A percentile compares a stretch with the other conserved stretches of the same genome.
Conservation (phyloP, 2,113 vertebrate species). For the Onychorhynchus coronatus region DNA sequence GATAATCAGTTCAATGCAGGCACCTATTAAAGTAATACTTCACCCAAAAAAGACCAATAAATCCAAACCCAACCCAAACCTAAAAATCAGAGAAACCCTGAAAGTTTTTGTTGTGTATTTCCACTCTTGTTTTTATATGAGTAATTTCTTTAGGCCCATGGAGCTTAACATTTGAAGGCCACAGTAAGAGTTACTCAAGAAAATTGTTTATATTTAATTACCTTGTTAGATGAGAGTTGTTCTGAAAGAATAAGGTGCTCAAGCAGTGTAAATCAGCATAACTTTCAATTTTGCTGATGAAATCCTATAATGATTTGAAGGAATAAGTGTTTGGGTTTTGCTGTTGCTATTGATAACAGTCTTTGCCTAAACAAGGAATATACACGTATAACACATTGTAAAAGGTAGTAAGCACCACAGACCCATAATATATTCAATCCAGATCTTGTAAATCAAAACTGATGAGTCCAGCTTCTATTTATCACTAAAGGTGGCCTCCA, state of each 20-base stretch:
- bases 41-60: background rate
- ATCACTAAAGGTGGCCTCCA: background rate
- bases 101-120: background rate
- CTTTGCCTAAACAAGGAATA: background rate
- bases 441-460: background rate
- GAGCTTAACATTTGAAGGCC: background rate
- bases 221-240: background rate
- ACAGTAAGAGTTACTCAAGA: background rate
- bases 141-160: background rate
- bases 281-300: background rate
- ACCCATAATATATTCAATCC: background rate
- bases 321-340: background rate
- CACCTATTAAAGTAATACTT: background rate
- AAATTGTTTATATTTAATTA: background rate
- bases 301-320: background rate
- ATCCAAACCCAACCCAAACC: rapidly evolving
- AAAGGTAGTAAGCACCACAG: background rate
- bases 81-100: background rate
- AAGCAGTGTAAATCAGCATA: background rate
- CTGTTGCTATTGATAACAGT: background rate
- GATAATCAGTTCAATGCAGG: background rate
- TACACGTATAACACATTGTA: background rate
- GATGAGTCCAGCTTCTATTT: background rate
- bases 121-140: background rate
- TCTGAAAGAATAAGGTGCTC: background rate